A percentile compares a stretch with the other conserved stretches of the same genome.
These are phyloP conservation scores for Pogoniulus pusillus DNA, from an alignment of 2,797 vertebrate genomes.

Conservation along the genomic window DNA sequence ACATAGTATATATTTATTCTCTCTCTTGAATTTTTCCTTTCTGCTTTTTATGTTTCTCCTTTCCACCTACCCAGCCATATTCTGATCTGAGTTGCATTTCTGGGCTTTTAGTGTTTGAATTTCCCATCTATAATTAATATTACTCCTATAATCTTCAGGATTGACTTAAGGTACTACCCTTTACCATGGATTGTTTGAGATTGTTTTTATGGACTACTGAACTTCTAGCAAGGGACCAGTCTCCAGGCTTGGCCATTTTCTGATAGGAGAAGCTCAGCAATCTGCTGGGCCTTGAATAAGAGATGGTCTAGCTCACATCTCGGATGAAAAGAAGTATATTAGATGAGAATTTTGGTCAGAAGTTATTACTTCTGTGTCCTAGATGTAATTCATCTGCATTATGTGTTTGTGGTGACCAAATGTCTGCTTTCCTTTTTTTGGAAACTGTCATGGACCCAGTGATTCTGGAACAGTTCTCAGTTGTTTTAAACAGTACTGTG, in stretches of 20 bases:
- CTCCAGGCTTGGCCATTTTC: neutral
- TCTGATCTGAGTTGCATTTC: neutral
- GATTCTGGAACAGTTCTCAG: neutral
- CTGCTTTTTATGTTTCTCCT: constrained; percentile 3
- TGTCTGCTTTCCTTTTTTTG: neutral
- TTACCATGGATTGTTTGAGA: neutral
- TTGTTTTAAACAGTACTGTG: neutral
- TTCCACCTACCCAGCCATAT: neutral
- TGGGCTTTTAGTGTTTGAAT: neutral
- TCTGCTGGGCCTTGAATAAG: neutral
- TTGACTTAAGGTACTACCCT: neutral
- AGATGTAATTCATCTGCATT: neutral
- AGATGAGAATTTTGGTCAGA: neutral
- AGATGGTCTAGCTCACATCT: neutral
- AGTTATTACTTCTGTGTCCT: neutral
- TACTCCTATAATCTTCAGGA: neutral
- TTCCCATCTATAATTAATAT: neutral
- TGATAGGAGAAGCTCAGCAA: neutral
- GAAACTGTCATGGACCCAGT: neutral
- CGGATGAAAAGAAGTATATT: neutral
- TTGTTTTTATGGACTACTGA: neutral
- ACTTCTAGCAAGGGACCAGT: neutral
- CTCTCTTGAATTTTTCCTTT: neutral
- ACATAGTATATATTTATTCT: neutral
- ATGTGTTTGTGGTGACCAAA: neutral